Evolutionary conservation across 30 jellyfish, hydroid and myxozoan genomes (phyloP).

Genomic region (Aurelia sp.): DNA sequence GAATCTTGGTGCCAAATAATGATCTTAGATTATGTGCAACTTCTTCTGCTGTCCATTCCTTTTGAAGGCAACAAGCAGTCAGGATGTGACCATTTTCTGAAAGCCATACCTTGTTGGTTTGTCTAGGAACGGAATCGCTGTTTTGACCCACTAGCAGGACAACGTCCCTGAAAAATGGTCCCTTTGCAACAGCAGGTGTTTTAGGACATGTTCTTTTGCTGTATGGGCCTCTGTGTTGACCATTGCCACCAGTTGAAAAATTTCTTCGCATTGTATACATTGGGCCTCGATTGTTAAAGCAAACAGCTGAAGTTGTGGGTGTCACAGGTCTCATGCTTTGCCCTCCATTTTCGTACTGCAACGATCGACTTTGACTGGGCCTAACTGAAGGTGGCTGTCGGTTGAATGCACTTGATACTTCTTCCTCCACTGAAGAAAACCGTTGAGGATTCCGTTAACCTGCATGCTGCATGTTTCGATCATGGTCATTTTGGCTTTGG

Average conservation of each 20-base stretch:
- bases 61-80: slow-evolving; percentile 23
- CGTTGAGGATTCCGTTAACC: neutral
- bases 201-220: too few species aligned
- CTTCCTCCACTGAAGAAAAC: slow-evolving; percentile 8
- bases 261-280: too few species aligned
- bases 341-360: too few species aligned
- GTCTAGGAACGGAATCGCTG: slow-evolving; percentile 24
- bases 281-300: too few species aligned
- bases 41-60: slow-evolving; percentile 42
- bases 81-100: slow-evolving; percentile 23
- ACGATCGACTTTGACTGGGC: too few species aligned
- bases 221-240: too few species aligned
- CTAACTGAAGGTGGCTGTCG: too few species aligned
- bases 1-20: neutral
- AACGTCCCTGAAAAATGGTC: slow-evolving; percentile 5
- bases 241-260: too few species aligned
- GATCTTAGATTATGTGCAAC: neutral
- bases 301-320: too few species aligned
- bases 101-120: slow-evolving; percentile 12
- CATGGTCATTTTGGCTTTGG: neutral
- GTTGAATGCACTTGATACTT: too few species aligned
- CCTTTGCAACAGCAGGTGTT: too few species aligned
- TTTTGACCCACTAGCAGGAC: slow-evolving; percentile 34
- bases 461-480: neutral
- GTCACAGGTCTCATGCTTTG: too few species aligned